These are phyloP conservation scores for Lepidochitona cinerea DNA, from an alignment of 2,888 invertebrate genomes.

Conservation along the genomic window DNA sequence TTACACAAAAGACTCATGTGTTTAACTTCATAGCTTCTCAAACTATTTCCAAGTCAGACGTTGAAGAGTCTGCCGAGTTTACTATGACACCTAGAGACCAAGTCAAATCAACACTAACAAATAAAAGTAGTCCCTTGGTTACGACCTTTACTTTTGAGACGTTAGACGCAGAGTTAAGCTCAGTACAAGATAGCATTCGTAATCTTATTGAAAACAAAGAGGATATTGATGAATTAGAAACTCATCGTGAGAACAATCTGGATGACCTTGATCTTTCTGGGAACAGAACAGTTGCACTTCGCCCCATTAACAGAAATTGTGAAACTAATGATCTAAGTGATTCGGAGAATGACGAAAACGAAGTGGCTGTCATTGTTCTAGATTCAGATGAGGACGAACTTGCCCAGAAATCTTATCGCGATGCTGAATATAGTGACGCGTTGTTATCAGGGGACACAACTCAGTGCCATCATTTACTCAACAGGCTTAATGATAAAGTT, in stretches of 20 bases:
- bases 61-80: background rate
- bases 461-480: background rate
- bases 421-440: background rate
- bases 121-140: background rate
- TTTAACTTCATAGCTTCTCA: background rate
- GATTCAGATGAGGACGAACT: background rate
- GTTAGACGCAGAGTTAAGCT: background rate
- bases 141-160: background rate
- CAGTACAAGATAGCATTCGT: background rate
- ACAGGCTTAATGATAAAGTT: background rate
- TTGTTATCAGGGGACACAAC: background rate
- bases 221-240: background rate
- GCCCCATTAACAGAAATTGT: background rate
- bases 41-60: background rate
- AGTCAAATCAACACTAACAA: background rate
- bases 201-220: background rate
- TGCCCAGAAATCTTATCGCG: background rate
- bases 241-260: background rate
- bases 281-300: background rate
- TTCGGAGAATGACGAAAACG: background rate
- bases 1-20: background rate
- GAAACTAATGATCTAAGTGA: background rate
- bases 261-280: background rate
- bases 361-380: background rate
- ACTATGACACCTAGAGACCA: background rate